Evolutionary conservation across 1,140 invertebrate genomes (phyloP).

Genomic region (Temnothorax curvispinosus): DNA sequence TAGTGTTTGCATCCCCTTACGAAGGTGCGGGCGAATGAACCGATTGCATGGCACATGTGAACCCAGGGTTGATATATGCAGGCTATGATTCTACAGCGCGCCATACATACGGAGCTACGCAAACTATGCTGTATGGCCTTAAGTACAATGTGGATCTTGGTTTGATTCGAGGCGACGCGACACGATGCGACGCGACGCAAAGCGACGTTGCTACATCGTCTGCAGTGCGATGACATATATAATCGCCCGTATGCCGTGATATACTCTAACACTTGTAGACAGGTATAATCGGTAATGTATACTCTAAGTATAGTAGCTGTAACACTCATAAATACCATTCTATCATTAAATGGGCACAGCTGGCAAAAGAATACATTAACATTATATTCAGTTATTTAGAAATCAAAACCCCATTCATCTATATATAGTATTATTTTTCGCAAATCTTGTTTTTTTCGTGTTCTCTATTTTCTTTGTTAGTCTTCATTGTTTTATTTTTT

Average conservation of each 20-base stretch:
- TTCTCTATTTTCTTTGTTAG: background rate
- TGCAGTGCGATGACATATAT: conserved; percentile 43
- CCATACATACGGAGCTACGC: background rate
- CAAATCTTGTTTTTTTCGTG: background rate
- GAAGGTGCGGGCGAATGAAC: conserved; percentile 34
- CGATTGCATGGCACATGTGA: conserved; percentile 5
- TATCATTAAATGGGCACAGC: background rate
- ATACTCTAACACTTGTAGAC: conserved; percentile 23
- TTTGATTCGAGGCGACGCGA: conserved; percentile 53
- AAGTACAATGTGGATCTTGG: conserved; percentile 51
- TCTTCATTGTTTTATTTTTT: background rate
- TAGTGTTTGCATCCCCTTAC: background rate
- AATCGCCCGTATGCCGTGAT: conserved; percentile 11
- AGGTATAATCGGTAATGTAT: conserved; percentile 30
- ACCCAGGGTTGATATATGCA: conserved; percentile 25
- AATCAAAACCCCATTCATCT: background rate
- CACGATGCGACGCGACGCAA: conserved; percentile 24
- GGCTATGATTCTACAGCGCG: conserved; percentile 23
- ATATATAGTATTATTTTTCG: background rate
- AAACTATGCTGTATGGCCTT: conserved; percentile 34
- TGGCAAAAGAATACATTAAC: background rate
- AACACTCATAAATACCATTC: background rate
- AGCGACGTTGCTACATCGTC: conserved; percentile 21
- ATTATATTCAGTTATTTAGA: background rate
- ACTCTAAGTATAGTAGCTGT: background rate